These are phyloP conservation scores for Aphrocallistes beatrix DNA, from an alignment of 37 sponge, comb jelly and placozoan species.

Conservation along the genomic window DNA sequence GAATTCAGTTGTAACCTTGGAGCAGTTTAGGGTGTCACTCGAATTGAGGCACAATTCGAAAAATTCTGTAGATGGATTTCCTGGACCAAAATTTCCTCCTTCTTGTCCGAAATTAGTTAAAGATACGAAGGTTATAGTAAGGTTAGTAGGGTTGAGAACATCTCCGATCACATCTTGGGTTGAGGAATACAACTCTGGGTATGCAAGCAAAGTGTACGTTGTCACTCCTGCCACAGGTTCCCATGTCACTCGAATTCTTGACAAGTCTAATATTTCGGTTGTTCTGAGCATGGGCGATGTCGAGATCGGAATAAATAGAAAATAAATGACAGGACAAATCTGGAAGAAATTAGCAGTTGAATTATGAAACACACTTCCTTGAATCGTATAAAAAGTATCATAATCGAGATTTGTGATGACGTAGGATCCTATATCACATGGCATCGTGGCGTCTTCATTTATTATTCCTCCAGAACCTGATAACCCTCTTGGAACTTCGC, in stretches of 20 bases:
- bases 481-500: neutral
- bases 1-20: neutral
- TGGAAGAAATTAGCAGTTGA: neutral
- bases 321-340: neutral
- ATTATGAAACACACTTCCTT: neutral
- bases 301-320: neutral
- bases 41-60: neutral
- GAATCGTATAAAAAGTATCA: neutral
- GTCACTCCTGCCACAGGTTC: neutral
- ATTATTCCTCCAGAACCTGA: neutral
- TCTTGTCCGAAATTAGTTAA: neutral
- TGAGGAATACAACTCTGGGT: neutral
- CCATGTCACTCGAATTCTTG: neutral
- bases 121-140: neutral
- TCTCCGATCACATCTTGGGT: neutral
- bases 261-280: neutral
- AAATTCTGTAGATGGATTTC: neutral
- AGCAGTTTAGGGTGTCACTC: neutral
- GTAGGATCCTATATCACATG: neutral
- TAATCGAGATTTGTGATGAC: neutral
- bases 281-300: neutral
- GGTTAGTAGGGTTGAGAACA: neutral
- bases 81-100: too few species aligned
- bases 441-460: neutral
- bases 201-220: neutral